phyloP scores from a whole-genome alignment of 1,140 invertebrate genomes.

The Macrotrachela quadricornifera region DNA sequence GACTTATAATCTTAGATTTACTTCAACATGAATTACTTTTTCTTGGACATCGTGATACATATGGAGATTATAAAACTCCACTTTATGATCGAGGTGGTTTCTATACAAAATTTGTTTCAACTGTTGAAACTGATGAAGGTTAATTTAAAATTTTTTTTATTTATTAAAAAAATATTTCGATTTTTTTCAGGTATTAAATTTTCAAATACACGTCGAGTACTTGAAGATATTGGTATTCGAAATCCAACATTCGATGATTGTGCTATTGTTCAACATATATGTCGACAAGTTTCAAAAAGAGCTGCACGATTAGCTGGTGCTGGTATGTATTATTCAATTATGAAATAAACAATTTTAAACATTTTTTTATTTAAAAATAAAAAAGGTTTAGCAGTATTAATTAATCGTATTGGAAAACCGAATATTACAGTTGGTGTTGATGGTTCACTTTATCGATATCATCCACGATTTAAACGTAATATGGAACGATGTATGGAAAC shows the following conservation, averaged over 20 bases:
- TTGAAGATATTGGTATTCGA: conserved; percentile 58
- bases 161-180: conserved; percentile 88
- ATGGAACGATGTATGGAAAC: conserved; percentile 75
- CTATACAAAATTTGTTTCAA: conserved; percentile 88
- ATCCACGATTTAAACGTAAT: conserved; percentile 84
- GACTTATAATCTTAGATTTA: conserved; percentile 30
- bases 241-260: conserved; percentile 65
- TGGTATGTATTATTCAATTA: conserved; percentile 35
- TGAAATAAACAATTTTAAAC: not conserved
- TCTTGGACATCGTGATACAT: conserved; percentile 11
- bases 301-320: conserved; percentile 82
- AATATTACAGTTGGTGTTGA: conserved; percentile 90
- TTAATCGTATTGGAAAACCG: conserved; percentile 55
- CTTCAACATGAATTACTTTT: conserved; percentile 28
- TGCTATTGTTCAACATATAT: conserved; percentile 64
- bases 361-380: conserved; percentile 13
- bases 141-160: conserved; percentile 57
- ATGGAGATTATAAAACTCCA: conserved; percentile 33
- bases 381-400: conserved; percentile 48
- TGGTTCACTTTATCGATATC: conserved; percentile 90
- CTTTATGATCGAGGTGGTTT: conserved; percentile 42
- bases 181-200: conserved; percentile 38
- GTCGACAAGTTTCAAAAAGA: conserved; percentile 64
- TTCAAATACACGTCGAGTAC: conserved; percentile 55
- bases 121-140: conserved; percentile 53